Base-by-base conservation (phyloP, 2,888 invertebrate species). In the Acronicta aceris region DNA sequence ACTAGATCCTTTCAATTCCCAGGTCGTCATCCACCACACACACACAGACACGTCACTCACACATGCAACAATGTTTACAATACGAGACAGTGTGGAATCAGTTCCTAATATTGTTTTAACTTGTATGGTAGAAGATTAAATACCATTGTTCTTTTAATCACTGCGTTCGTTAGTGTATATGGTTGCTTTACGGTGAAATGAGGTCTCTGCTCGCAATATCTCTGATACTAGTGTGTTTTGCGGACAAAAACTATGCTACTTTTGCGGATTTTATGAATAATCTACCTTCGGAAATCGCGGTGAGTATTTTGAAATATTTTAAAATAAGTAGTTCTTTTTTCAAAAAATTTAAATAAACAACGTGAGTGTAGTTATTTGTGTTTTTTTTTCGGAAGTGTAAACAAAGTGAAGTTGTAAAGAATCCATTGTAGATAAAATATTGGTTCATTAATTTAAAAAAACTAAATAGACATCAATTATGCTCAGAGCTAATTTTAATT, bases 201-300 rank as follows among this genome's bases (percentile, higher is more conserved):
- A 67, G 62, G 57, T 47, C 54, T 17, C 21, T 53, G 16, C 1
- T 72, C 0, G 52, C 15, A 1, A 9, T 68, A 15, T 53, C n/a
- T 50, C 21, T 78, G 17, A 7, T 68, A 9, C 25, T 74, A 9
- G 16, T 71, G 41, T 71, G 58, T 43, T 50, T 55, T 15, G n/a
- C 70, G n/a, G 46, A 64, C 25, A 51, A 48, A 15, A 65, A 50
- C 33, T 30, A 62, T 30, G 67, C 66, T 7, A 51, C 50, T 10
- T 17, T 79, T 5, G 42, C 13, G 5, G 65, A 73, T 5, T 67
- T 79, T 41, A 16, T 78, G 0, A 48, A 4, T 9, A 59, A 65
- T n/a, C 8, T 76, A 7, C 68, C 76, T 0, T 0, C 9, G 0
- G 74, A 72, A 10, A 25, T 78, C 2, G 47, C 50, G 25, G 76